phyloP scores from a whole-genome alignment of 92 coral and sea anemone species.

The Porites lobata region DNA sequence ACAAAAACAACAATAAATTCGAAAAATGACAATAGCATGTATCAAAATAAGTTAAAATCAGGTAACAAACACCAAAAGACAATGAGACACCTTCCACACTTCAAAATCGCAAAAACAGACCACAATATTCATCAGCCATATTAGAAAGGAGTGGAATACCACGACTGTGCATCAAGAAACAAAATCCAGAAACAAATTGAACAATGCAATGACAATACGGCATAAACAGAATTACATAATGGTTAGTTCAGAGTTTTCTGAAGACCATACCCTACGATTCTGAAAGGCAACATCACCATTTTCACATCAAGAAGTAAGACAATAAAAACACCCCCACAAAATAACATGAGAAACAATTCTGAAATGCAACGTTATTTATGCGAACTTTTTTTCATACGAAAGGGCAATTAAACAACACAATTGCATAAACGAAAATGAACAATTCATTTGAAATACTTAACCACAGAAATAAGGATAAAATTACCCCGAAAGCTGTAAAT shows the following conservation, averaged over 20 bases:
- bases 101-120: too few species aligned
- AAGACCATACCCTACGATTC: slow-evolving; percentile 2
- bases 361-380: slow-evolving; percentile 3
- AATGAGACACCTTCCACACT: too few species aligned
- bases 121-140: too few species aligned
- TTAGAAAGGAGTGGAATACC: too few species aligned
- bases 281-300: slow-evolving; percentile 9
- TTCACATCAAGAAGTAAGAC: not conserved
- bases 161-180: not conserved
- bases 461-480: too few species aligned
- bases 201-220: too few species aligned
- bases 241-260: not conserved
- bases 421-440: too few species aligned
- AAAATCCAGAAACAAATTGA: not conserved
- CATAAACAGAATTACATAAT: not conserved
- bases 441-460: too few species aligned
- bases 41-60: not conserved
- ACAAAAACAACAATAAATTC: not conserved
- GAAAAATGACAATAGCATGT: not conserved
- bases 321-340: not conserved
- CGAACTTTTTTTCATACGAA: not conserved
- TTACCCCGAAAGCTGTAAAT: too few species aligned
- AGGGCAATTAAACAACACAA: not conserved
- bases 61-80: too few species aligned
- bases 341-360: not conserved